These are phyloP conservation scores for Parnassius mnemosyne DNA, from an alignment of 2,888 invertebrate species.

Conservation along the genomic window DNA sequence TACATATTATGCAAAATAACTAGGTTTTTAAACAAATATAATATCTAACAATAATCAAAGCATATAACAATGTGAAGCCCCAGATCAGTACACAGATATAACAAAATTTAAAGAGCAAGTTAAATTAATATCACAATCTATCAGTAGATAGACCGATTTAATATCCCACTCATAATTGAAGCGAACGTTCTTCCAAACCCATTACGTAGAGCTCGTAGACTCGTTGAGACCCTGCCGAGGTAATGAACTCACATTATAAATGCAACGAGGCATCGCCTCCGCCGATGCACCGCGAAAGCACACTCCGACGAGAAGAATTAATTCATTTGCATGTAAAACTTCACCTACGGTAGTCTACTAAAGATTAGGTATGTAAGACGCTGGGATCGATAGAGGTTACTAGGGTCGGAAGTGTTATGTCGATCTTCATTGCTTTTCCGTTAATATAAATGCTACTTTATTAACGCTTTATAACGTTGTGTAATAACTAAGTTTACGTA, in stretches of 20 bases:
- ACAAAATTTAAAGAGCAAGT: not conserved
- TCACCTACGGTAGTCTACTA: constrained; percentile 58
- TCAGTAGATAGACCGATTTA: constrained; percentile 62
- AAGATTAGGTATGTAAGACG: constrained; percentile 58
- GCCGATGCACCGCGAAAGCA: constrained; percentile 60
- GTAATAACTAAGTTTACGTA: no score
- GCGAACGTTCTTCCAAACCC: constrained; percentile 74
- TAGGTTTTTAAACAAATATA: no score
- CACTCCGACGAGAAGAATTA: constrained; percentile 74
- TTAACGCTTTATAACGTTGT: no score
- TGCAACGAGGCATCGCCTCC: constrained; percentile 74
- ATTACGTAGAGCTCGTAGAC: constrained; percentile 63
- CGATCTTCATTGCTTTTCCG: constrained; percentile 15
- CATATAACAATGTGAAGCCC: no score
- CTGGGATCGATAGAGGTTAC: constrained; percentile 40
- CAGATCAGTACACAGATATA: not conserved
- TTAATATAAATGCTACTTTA: not conserved
- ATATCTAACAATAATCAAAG: no score
- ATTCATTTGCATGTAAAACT: constrained; percentile 80
- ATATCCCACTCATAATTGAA: constrained; percentile 75
- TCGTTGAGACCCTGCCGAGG: constrained; percentile 57
- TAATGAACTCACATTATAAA: constrained; percentile 80
- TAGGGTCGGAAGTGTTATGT: constrained; percentile 35
- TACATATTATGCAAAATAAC: no score
- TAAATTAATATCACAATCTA: constrained; percentile 26